Evolutionary conservation across 2,888 invertebrate genomes (phyloP), one percentile per base, ranked within the genome.

Genomic region (Protodeltote pygarga): DNA sequence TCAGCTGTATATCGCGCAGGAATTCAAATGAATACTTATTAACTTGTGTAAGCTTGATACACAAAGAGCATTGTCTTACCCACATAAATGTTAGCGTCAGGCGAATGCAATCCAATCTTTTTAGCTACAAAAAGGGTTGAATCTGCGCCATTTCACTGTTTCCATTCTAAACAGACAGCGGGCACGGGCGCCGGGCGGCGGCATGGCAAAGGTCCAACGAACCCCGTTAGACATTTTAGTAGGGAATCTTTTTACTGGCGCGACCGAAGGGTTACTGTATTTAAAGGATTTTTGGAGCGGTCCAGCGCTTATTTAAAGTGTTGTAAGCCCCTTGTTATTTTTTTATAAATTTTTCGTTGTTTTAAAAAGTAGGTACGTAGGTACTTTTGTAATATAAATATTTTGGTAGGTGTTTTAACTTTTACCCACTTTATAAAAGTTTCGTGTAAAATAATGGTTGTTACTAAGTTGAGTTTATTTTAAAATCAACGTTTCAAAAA

Each of bases 71-170:
- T 71, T 73, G 75, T 75, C 70, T 76, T 72, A 73, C 73, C 73
- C 75, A 68, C 70, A 73, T 77, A 78, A 77, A 77, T 68, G 71
- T 73, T 60, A 69, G 65, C 65, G 64, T 72, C 71, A 68, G 65
- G 68, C 54, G 57, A 61, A 53, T 67, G 70, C 77, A 75, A 79
- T 80, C 73, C 81, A 80, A 82, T 82, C 78, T 80, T 71, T 76
- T 71, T 74, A 75, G 66, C 51, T 50, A 59, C 65, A 67, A 71
- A 74, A 79, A 75, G 71, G 69, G 72, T 75, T 70, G 67, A 73
- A 73, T 76, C 73, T 68, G 66, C 73, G 63, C 71, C 67, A 63
- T 74, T 71, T 65, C 49, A 53, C 47, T 73, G 71, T 75, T 75
- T 70, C 66, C 70, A 73, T 75, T 77, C 68, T 71, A 77, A 78